These are phyloP conservation scores for Bergia sp. DNA, from an alignment of 92 coral and sea anemone genomes.

Conservation along the genomic window DNA sequence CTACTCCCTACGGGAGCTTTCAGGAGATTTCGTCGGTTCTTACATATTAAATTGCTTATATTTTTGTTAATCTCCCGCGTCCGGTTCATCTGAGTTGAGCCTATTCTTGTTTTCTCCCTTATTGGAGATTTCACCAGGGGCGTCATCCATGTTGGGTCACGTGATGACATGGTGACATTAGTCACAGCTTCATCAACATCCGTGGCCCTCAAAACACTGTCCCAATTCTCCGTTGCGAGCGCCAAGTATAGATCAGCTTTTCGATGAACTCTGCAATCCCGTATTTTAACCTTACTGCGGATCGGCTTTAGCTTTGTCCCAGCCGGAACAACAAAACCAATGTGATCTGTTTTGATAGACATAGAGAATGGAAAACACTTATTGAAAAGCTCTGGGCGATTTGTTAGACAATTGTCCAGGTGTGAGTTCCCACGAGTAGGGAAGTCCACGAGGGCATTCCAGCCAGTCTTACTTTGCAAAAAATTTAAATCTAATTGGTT, in stretches of 20 bases:
- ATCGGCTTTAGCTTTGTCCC: slow-evolving; percentile 64
- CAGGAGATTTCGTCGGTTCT: too few species aligned
- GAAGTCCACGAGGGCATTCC: neutral
- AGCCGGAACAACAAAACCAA: slow-evolving; percentile 53
- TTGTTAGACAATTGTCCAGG: slow-evolving; percentile 54
- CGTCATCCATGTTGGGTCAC: too few species aligned
- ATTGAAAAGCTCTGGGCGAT: slow-evolving; percentile 47
- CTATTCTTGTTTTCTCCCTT: too few species aligned
- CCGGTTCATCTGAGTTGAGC: too few species aligned
- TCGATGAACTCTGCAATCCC: slow-evolving; percentile 56
- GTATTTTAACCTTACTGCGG: slow-evolving; percentile 41
- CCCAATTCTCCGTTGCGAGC: slow-evolving; percentile 38
- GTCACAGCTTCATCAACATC: slow-evolving; percentile 47
- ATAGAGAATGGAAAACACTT: slow-evolving; percentile 40
- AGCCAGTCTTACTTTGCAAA: slow-evolving; percentile 12
- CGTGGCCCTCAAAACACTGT: slow-evolving; percentile 24
- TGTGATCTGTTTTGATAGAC: slow-evolving; percentile 59
- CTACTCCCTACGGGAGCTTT: too few species aligned
- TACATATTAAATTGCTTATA: too few species aligned
- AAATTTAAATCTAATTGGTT: slow-evolving; percentile 24
- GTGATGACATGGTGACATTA: too few species aligned
- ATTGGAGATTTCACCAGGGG: too few species aligned
- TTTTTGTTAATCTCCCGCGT: too few species aligned
- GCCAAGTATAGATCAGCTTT: slow-evolving; percentile 41
- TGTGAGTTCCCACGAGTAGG: neutral